Percentiles rank a stretch among this genome's conserved stretches.
These are phyloP conservation scores for Neelides folsomi DNA, from an alignment of 2,888 invertebrate genomes.

Conservation along the genomic window DNA sequence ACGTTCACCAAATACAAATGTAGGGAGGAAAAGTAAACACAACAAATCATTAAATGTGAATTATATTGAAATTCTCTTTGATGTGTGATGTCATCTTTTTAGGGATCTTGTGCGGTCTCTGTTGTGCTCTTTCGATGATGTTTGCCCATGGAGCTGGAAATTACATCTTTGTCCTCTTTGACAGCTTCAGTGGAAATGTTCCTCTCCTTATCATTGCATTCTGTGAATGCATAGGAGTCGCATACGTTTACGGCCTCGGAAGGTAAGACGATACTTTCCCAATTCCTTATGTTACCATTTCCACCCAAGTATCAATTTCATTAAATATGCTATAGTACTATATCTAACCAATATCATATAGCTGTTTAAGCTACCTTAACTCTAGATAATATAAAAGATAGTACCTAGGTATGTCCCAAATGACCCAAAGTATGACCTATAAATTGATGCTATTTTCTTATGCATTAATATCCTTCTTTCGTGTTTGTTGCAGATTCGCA, in stretches of 20 bases:
- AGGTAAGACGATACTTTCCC: slow-evolving; percentile 46
- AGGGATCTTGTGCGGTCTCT: slow-evolving; percentile 58
- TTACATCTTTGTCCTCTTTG: slow-evolving; percentile 84
- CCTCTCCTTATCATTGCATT: slow-evolving; percentile 83
- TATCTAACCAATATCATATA: not conserved
- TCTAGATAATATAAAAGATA: too few species aligned
- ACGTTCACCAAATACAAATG: too few species aligned
- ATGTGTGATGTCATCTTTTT: slow-evolving; percentile 12
- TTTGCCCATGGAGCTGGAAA: slow-evolving; percentile 88
- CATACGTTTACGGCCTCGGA: slow-evolving; percentile 86
- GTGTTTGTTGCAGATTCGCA: slow-evolving; percentile 53
- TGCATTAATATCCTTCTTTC: not conserved
- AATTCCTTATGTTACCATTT: not conserved
- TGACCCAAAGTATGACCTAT: too few species aligned
- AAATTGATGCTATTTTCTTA: too few species aligned
- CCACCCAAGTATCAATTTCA: too few species aligned
- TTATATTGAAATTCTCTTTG: not conserved
- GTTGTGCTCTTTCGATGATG: slow-evolving; percentile 72
- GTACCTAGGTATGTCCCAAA: too few species aligned
- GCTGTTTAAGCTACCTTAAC: too few species aligned
- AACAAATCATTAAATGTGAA: too few species aligned
- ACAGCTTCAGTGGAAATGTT: slow-evolving; percentile 86
- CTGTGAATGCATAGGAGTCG: slow-evolving; percentile 78
- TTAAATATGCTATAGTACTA: not conserved
- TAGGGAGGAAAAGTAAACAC: too few species aligned